Evolutionary conservation across 2,797 vertebrate genomes (phyloP).

Genomic region (Chrysocyon brachyurus): DNA sequence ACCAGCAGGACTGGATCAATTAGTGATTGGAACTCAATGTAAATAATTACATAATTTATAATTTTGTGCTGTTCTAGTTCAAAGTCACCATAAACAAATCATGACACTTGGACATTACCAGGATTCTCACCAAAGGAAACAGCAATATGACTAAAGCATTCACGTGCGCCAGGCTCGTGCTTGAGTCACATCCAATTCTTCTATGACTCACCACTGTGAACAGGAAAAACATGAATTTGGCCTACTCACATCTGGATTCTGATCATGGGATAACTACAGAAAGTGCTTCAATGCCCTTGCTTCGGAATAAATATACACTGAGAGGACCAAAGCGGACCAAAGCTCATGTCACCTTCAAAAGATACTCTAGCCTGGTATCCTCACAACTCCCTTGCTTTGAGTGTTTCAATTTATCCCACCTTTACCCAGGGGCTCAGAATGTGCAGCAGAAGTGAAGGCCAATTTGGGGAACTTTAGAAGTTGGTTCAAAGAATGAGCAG

Average conservation of each 20-base stretch:
- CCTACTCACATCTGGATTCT: constrained; percentile 33
- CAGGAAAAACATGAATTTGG: constrained; percentile 8
- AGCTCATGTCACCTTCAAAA: background rate
- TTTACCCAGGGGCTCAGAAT: background rate
- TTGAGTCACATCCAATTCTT: background rate
- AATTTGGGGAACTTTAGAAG: background rate
- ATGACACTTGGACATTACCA: background rate
- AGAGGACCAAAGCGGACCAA: background rate
- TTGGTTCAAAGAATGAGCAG: background rate
- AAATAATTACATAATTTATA: constrained; percentile 62
- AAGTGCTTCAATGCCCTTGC: background rate
- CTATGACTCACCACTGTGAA: constrained; percentile 26
- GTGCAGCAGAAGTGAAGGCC: background rate
- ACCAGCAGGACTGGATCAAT: constrained; percentile 1
- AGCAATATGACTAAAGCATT: background rate
- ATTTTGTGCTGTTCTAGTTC: constrained; percentile 16
- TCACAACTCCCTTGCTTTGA: background rate
- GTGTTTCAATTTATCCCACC: background rate
- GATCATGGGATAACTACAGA: background rate
- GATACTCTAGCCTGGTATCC: background rate
- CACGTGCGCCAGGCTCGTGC: background rate
- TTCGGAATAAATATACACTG: background rate
- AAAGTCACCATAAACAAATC: constrained; percentile 41
- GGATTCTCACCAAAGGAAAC: constrained; percentile 63
- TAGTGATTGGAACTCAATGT: constrained; percentile 20